phyloP scores from a whole-genome alignment of 2,888 invertebrate genomes.

The Rhagonycha lutea region DNA sequence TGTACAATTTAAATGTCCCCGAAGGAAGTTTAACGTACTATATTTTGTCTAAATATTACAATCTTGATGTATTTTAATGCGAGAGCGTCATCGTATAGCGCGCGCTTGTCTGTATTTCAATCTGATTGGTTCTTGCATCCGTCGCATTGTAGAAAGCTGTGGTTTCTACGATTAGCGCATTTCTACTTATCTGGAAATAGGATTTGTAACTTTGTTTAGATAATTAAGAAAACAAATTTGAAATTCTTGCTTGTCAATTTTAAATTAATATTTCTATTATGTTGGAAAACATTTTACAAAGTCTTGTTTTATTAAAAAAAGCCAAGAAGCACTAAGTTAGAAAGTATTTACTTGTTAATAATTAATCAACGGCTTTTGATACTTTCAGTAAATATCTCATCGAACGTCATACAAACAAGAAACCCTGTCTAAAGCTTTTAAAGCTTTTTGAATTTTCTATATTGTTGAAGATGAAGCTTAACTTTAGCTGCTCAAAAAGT shows the following conservation, averaged over 20 bases:
- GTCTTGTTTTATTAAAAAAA: neutral
- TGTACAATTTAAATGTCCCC: too few species aligned
- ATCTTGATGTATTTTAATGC: too few species aligned
- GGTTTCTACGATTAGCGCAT: too few species aligned
- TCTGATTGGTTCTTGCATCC: too few species aligned
- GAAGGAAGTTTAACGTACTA: too few species aligned
- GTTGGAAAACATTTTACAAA: neutral
- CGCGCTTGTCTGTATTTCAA: too few species aligned
- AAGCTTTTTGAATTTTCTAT: conserved; percentile 19
- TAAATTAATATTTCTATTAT: neutral
- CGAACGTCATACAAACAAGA: conserved; percentile 14
- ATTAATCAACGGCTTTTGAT: conserved; percentile 6
- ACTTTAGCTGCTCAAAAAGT: conserved; percentile 11
- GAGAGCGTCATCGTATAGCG: too few species aligned
- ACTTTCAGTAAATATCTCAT: conserved; percentile 3
- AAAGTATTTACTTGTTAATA: neutral
- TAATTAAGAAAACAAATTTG: neutral
- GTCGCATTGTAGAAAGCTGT: too few species aligned
- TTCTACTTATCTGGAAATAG: too few species aligned
- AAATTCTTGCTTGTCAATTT: neutral
- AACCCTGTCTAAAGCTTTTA: conserved; percentile 10
- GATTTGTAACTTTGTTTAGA: too few species aligned
- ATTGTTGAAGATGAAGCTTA: conserved; percentile 16
- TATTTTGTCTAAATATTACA: too few species aligned
- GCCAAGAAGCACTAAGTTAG: neutral